These are phyloP conservation scores for Mythimna pallens DNA, from an alignment of 2,888 invertebrate species.

Conservation along the genomic window DNA sequence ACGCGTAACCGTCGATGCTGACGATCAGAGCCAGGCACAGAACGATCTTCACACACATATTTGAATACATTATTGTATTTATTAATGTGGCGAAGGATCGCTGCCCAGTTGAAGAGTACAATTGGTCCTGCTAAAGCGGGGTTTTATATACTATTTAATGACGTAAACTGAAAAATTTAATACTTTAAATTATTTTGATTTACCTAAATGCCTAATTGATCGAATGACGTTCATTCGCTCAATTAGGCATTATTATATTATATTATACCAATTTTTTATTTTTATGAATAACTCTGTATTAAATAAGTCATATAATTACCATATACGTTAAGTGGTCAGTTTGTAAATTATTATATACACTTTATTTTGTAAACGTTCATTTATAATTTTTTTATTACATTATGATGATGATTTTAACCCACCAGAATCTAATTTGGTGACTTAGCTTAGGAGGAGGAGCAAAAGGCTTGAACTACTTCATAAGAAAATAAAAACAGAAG, in stretches of 20 bases:
- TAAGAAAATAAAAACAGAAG: too few relatives aligned
- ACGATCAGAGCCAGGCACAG: constrained; percentile 57
- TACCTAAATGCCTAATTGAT: neutral
- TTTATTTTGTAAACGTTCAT: too few relatives aligned
- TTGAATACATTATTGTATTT: constrained; percentile 48
- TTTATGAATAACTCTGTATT: neutral
- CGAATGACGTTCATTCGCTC: neutral
- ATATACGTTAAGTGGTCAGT: too few relatives aligned
- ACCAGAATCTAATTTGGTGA: too few relatives aligned
- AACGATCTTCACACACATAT: constrained; percentile 52
- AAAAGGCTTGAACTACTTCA: too few relatives aligned
- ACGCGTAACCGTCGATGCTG: constrained; percentile 56
- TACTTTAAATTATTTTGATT: neutral
- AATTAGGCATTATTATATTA: neutral
- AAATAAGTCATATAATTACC: neutral
- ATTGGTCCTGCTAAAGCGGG: neutral
- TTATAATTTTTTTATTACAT: too few relatives aligned
- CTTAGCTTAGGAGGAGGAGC: too few relatives aligned
- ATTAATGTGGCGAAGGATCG: constrained; percentile 16
- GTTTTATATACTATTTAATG: constrained; percentile 35
- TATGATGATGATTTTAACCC: too few relatives aligned
- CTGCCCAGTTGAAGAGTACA: constrained; percentile 11
- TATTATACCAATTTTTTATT: neutral
- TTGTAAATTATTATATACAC: too few relatives aligned
- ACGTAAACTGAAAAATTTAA: constrained; percentile 10